These are phyloP conservation scores for Cosmopolites sordidus DNA, from an alignment of 2,888 invertebrate species.

Conservation along the genomic window DNA sequence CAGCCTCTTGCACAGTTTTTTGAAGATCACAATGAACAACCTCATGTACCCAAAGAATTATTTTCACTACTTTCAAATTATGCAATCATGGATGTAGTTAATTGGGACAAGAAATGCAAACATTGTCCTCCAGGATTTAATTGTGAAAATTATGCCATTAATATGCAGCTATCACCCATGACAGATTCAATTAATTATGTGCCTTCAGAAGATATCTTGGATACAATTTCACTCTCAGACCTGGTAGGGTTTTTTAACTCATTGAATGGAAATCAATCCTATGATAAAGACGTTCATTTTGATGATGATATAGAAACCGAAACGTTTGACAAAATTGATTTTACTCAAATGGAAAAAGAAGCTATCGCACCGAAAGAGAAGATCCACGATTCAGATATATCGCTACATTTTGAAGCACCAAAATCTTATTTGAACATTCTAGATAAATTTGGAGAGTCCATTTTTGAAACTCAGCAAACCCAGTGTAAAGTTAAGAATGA, in stretches of 20 bases:
- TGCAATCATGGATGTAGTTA: constrained; percentile 30
- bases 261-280: constrained; percentile 17
- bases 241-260: constrained; percentile 32
- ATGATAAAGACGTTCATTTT: constrained; percentile 8
- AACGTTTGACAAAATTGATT: constrained; percentile 23
- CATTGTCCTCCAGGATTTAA: constrained; percentile 50
- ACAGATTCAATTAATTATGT: constrained; percentile 22
- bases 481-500: neutral
- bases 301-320: neutral
- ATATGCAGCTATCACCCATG: neutral
- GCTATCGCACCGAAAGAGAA: constrained; percentile 1
- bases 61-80: constrained; percentile 46
- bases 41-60: constrained; percentile 47
- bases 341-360: constrained; percentile 24
- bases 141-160: constrained; percentile 38
- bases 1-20: neutral
- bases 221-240: constrained; percentile 34
- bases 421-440: constrained; percentile 31
- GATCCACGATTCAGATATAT: constrained; percentile 29
- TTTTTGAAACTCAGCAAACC: constrained; percentile 16
- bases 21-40: neutral
- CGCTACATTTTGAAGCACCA: constrained; percentile 34
- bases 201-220: constrained; percentile 31
- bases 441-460: constrained; percentile 28
- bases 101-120: constrained; percentile 43